Conservation (phyloP, 1,140 invertebrate genomes). For the Drosophila ironensis region DNA sequence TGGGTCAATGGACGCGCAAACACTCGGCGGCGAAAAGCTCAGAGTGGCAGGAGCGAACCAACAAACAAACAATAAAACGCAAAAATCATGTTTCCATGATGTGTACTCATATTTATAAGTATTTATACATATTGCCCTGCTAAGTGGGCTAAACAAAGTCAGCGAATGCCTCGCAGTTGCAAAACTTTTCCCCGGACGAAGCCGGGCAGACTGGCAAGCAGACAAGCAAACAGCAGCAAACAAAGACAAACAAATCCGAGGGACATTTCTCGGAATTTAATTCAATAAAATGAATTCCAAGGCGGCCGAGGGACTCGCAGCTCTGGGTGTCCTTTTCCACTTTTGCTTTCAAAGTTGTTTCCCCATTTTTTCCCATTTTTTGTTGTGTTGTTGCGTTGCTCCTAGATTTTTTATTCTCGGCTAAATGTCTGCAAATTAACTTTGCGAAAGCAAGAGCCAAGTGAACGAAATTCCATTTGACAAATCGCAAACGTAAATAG, state of each 20-base stretch:
- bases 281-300: slow-evolving; percentile 49
- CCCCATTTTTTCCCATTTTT: not conserved
- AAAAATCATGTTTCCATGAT: slow-evolving; percentile 40
- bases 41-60: slow-evolving; percentile 4
- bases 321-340: slow-evolving; percentile 31
- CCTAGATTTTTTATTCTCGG: slow-evolving; percentile 2
- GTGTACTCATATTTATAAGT: slow-evolving; percentile 34
- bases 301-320: not conserved
- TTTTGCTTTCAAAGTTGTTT: slow-evolving; percentile 30
- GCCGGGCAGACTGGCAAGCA: not conserved
- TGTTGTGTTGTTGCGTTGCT: no score
- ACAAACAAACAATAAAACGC: slow-evolving; percentile 28
- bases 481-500: slow-evolving; percentile 56
- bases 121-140: slow-evolving; percentile 38
- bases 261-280: slow-evolving; percentile 44
- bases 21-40: not conserved
- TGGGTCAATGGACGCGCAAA: slow-evolving; percentile 56
- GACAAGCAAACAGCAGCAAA: slow-evolving; percentile 26
- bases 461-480: slow-evolving; percentile 48
- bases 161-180: slow-evolving; percentile 28
- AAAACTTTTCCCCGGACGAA: slow-evolving; percentile 17
- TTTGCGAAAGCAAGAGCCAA: slow-evolving; percentile 27
- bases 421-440: slow-evolving; percentile 59
- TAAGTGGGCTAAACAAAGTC: slow-evolving; percentile 38
- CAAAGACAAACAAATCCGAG: slow-evolving; percentile 44